phyloP scores from a whole-genome alignment of 2,888 invertebrate genomes.

The Andrena flavipes region DNA sequence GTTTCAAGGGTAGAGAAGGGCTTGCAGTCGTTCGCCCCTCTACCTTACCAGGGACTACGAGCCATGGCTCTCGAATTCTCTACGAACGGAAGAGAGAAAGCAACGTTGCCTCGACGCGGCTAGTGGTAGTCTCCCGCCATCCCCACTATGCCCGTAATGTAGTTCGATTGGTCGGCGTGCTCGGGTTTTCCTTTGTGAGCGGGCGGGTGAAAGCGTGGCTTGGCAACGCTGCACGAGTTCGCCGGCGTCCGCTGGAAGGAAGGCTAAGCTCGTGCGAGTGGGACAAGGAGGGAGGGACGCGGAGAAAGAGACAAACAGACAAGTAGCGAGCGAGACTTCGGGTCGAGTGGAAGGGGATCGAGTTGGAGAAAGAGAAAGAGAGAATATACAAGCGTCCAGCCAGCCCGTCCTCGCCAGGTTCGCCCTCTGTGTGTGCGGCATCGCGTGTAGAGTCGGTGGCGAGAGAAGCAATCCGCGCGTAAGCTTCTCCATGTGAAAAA shows the following conservation, averaged over 20 bases:
- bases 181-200: slow-evolving; percentile 84
- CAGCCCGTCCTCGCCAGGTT: slow-evolving; percentile 72
- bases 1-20: slow-evolving; percentile 85
- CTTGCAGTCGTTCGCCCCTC: slow-evolving; percentile 77
- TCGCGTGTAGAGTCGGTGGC: slow-evolving; percentile 67
- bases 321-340: slow-evolving; percentile 58
- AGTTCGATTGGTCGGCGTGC: slow-evolving; percentile 78
- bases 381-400: slow-evolving; percentile 70
- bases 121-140: slow-evolving; percentile 81
- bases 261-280: slow-evolving; percentile 67
- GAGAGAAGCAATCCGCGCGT: slow-evolving; percentile 72
- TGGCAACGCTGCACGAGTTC: slow-evolving; percentile 83
- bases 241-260: slow-evolving; percentile 78
- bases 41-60: slow-evolving; percentile 73
- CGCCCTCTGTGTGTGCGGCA: slow-evolving; percentile 73
- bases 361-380: slow-evolving; percentile 63
- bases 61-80: slow-evolving; percentile 74
- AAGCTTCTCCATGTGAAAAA: slow-evolving; percentile 74
- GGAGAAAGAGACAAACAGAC: slow-evolving; percentile 57
- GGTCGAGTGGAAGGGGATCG: slow-evolving; percentile 56
- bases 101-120: slow-evolving; percentile 79
- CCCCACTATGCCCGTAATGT: slow-evolving; percentile 71
- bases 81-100: slow-evolving; percentile 75
- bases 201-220: slow-evolving; percentile 81
- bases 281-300: slow-evolving; percentile 47